These are phyloP conservation scores for Magallana angulata DNA, from an alignment of 1,140 invertebrate species.

Conservation along the genomic window DNA sequence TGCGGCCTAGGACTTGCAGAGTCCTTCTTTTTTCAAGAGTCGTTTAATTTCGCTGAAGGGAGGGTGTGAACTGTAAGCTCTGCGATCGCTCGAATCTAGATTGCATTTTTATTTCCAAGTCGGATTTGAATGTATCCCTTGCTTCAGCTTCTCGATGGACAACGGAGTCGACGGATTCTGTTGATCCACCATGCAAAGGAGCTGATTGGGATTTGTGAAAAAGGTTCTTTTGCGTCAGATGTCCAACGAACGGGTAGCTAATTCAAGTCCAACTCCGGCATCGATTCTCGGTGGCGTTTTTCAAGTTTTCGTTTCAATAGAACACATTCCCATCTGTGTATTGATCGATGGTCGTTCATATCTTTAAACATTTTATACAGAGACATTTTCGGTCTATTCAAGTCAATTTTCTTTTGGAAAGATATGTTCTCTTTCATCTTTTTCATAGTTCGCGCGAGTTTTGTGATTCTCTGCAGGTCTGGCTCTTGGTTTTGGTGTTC, in stretches of 20 bases:
- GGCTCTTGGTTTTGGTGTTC: slow-evolving; percentile 52
- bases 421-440: slow-evolving; percentile 65
- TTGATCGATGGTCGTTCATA: slow-evolving; percentile 55
- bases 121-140: background rate
- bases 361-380: slow-evolving; percentile 64
- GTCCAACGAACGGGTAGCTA: background rate
- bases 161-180: background rate
- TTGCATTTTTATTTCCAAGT: background rate
- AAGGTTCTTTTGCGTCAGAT: background rate
- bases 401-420: slow-evolving; percentile 60
- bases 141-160: background rate
- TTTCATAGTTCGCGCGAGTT: slow-evolving; percentile 67
- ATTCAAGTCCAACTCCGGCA: background rate
- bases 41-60: slow-evolving; percentile 12
- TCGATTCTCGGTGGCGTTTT: slow-evolving; percentile 57
- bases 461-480: slow-evolving; percentile 62
- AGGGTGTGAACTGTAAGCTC: background rate
- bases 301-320: slow-evolving; percentile 69
- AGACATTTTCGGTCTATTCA: slow-evolving; percentile 55
- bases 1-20: background rate
- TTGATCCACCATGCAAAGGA: background rate
- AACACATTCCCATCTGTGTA: slow-evolving; percentile 70
- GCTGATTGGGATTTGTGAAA: slow-evolving; percentile 12
- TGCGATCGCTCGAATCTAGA: background rate
- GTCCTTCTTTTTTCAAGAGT: background rate